A percentile compares a stretch with the other conserved stretches of the same genome.
Conservation (phyloP, 2,113 vertebrate genomes). For the Oncorhynchus masou region DNA sequence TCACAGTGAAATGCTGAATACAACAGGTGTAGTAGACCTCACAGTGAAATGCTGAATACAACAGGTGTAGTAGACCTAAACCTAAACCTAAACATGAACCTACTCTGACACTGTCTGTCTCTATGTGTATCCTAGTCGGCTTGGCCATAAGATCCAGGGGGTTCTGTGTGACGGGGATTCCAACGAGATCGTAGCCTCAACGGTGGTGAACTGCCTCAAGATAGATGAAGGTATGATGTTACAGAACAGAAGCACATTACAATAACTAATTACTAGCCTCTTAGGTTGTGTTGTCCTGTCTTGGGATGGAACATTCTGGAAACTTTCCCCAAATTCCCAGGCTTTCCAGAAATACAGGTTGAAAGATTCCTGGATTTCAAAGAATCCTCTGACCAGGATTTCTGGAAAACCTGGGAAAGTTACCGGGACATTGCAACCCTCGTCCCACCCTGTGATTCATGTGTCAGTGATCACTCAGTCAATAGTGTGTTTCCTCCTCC, state of each 20-base stretch:
- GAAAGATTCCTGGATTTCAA: too few relatives aligned
- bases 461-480: background rate
- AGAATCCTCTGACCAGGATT: too few relatives aligned
- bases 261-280: background rate
- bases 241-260: background rate
- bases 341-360: too few relatives aligned
- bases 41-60: too few relatives aligned
- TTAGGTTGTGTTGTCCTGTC: background rate
- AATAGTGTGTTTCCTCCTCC: constrained; percentile 16
- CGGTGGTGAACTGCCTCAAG: constrained; percentile 83
- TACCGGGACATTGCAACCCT: background rate
- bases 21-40: too few relatives aligned
- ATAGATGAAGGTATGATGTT: constrained; percentile 80
- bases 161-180: constrained; percentile 87
- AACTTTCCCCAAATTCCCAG: too few relatives aligned
- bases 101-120: too few relatives aligned
- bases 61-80: too few relatives aligned
- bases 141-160: constrained; percentile 84
- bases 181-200: constrained; percentile 84
- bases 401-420: too few relatives aligned
- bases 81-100: too few relatives aligned
- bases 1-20: too few relatives aligned
- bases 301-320: too few relatives aligned
- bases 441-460: background rate
- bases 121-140: constrained; percentile 67